Percentiles rank a stretch among this genome's conserved stretches.
These are phyloP conservation scores for Bolborhynchus lineola DNA, from an alignment of 2,113 vertebrate genomes.

Conservation along the genomic window DNA sequence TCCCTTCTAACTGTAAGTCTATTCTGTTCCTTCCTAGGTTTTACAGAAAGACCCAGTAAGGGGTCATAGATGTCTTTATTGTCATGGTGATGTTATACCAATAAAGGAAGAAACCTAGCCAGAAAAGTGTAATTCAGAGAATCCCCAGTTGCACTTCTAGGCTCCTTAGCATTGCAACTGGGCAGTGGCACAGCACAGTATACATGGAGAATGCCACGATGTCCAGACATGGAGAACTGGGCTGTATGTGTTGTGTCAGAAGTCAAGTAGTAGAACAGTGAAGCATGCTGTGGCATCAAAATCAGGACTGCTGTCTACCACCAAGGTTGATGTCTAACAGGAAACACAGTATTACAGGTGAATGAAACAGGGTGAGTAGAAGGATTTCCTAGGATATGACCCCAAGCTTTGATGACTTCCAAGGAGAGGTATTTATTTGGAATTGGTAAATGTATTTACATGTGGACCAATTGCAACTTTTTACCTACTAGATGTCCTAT, in stretches of 20 bases:
- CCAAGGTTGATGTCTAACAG: background rate
- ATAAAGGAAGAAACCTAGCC: background rate
- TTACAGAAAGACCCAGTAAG: background rate
- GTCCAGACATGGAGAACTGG: background rate
- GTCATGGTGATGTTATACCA: background rate
- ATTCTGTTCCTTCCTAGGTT: background rate
- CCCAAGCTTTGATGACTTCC: background rate
- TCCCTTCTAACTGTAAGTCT: background rate
- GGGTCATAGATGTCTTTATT: background rate
- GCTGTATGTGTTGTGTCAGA: background rate
- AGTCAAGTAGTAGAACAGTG: background rate
- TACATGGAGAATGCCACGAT: background rate
- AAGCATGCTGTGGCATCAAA: background rate
- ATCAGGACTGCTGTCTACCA: background rate
- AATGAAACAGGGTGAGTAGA: background rate
- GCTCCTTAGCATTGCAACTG: background rate
- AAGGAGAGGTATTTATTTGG: background rate
- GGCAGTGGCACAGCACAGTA: background rate
- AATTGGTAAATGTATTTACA: background rate
- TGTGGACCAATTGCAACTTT: background rate
- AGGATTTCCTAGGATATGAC: background rate
- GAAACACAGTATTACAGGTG: background rate
- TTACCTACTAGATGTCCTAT: background rate
- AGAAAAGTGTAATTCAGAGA: background rate
- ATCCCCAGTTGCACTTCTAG: background rate